Percentiles rank a stretch among this genome's conserved stretches.
Evolutionary conservation across 2,797 vertebrate genomes (phyloP).

Genomic region (Sebastiscus albofasciatus): DNA sequence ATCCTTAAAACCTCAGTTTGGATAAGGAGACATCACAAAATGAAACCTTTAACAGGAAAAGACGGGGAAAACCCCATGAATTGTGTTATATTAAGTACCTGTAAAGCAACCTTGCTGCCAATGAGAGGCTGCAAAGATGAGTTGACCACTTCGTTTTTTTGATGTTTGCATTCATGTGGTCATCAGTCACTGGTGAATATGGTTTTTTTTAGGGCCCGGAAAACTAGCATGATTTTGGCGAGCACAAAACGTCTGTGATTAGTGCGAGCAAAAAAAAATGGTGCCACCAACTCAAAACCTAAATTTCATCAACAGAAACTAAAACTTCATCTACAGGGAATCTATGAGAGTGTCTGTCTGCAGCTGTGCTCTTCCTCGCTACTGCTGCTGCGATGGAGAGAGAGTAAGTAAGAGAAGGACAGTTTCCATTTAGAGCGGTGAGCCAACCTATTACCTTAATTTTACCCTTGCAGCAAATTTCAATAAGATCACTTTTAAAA

Average conservation of each 20-base stretch:
- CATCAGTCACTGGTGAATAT: not conserved
- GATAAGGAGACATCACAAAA: not conserved
- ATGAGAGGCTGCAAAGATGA: no score
- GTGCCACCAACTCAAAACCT: constrained; percentile 10
- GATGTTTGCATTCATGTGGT: not conserved
- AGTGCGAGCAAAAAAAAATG: not conserved
- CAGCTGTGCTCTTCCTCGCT: constrained; percentile 23
- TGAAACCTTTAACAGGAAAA: not conserved
- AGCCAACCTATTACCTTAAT: constrained; percentile 50
- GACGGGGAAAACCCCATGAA: no score
- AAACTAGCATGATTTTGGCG: not conserved
- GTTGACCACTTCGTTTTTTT: no score
- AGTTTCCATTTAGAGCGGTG: constrained; percentile 16
- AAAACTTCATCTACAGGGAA: constrained; percentile 17
- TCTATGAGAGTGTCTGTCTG: constrained; percentile 17
- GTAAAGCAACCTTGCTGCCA: no score
- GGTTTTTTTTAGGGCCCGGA: not conserved
- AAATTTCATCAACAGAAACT: constrained; percentile 16
- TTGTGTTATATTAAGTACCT: no score
- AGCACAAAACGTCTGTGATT: not conserved
- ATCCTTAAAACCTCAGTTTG: not conserved
- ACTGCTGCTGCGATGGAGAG: not conserved
- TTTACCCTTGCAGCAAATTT: constrained; percentile 39
- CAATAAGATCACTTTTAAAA: constrained; percentile 24
- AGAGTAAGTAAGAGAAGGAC: not conserved